These are phyloP conservation scores for Platanista minor DNA, from an alignment of 2,113 vertebrate genomes.

Conservation along the genomic window DNA sequence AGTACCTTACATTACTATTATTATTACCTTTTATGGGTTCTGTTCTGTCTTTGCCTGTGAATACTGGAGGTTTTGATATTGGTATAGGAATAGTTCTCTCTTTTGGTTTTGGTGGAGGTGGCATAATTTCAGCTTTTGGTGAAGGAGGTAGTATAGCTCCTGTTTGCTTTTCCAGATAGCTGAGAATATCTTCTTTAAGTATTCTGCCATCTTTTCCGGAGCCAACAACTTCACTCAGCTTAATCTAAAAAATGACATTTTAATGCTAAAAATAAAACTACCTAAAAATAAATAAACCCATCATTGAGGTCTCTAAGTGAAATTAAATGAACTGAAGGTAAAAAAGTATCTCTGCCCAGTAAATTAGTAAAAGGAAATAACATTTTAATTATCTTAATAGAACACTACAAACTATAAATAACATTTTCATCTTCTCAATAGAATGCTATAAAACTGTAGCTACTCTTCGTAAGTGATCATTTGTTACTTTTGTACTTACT, in stretches of 20 bases:
- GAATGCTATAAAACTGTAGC: not conserved
- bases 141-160: constrained; percentile 95
- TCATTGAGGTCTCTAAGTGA: not conserved
- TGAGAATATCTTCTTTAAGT: constrained; percentile 98
- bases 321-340: not conserved
- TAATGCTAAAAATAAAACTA: constrained; percentile 1
- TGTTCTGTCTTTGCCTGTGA: constrained; percentile 89
- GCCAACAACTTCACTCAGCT: constrained; percentile 95
- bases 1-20: rapidly evolving
- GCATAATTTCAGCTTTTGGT: constrained; percentile 86
- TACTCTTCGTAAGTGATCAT: not conserved
- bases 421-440: not conserved
- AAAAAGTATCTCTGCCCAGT: not conserved
- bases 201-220: constrained; percentile 95
- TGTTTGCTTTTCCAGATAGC: constrained; percentile 94
- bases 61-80: constrained; percentile 75
- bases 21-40: constrained; percentile 92
- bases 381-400: not conserved
- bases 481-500: not conserved
- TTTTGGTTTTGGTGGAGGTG: constrained; percentile 79
- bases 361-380: not conserved
- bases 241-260: constrained; percentile 86
- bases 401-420: not conserved
- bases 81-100: constrained; percentile 75
- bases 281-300: not conserved